Percentiles rank a stretch among this genome's conserved stretches.
Evolutionary conservation across 2,797 vertebrate genomes (phyloP).

Genomic region (Pristis pectinata): DNA sequence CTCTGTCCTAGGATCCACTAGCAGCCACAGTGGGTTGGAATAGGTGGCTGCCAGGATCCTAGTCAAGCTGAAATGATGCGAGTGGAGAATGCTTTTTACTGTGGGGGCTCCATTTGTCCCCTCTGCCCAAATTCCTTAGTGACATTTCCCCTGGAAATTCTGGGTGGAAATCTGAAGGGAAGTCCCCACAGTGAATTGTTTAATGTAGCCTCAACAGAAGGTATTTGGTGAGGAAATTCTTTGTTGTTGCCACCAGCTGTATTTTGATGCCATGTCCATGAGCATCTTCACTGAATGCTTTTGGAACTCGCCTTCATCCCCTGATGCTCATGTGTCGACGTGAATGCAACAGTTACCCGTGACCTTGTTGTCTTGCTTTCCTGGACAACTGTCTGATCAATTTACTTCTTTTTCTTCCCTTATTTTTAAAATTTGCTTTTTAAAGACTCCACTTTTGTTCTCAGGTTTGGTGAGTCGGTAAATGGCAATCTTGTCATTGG

Average conservation of each 20-base stretch:
- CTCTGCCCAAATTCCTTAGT: neutral
- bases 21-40: neutral
- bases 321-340: neutral
- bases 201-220: neutral
- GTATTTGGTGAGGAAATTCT: neutral
- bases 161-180: neutral
- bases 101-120: neutral
- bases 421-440: neutral
- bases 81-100: neutral
- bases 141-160: neutral
- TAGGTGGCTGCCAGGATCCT: neutral
- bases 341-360: neutral
- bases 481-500: slow-evolving; percentile 87
- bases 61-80: neutral
- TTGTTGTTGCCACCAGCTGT: neutral
- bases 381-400: neutral
- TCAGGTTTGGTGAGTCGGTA: slow-evolving; percentile 84
- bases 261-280: neutral
- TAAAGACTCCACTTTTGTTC: neutral
- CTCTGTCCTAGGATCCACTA: neutral
- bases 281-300: neutral
- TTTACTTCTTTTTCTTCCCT: neutral
- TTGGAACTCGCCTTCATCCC: neutral
- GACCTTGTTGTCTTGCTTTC: neutral
- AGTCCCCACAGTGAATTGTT: neutral